Percentiles rank a stretch among this genome's conserved stretches.
Evolutionary conservation across 2,113 vertebrate genomes (phyloP).

Genomic region (Dipodomys ordii): DNA sequence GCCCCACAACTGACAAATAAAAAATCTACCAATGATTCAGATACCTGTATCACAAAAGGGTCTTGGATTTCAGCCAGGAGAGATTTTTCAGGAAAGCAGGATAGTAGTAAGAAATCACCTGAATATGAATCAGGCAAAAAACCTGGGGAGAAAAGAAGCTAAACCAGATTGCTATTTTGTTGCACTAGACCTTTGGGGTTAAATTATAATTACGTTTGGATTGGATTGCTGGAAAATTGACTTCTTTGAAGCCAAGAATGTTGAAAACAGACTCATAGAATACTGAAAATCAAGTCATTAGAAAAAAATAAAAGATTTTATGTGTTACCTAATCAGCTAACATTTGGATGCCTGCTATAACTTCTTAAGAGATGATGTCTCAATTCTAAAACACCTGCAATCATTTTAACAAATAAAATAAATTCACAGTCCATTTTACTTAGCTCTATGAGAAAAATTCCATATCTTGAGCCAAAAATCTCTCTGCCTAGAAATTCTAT

Average conservation of each 20-base stretch:
- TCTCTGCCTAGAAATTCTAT: conserved; percentile 8
- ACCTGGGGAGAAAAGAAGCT: neutral
- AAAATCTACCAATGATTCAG: neutral
- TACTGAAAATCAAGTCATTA: conserved; percentile 63
- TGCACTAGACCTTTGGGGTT: conserved; percentile 55
- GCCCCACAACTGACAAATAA: too few species aligned
- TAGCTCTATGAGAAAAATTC: conserved; percentile 6
- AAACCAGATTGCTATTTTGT: neutral
- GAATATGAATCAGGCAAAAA: conserved; percentile 48
- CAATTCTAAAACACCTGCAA: neutral
- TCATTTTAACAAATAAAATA: conserved; percentile 29
- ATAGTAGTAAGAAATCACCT: neutral
- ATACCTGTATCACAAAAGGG: neutral
- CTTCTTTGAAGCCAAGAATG: conserved; percentile 66
- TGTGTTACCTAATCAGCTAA: conserved; percentile 59
- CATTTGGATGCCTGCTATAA: conserved; percentile 9
- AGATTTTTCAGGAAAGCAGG: conserved; percentile 24
- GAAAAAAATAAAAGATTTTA: conserved; percentile 32
- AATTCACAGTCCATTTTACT: conserved; percentile 14
- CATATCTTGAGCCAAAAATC: conserved; percentile 6
- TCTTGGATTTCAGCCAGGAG: neutral
- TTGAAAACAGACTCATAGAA: conserved; percentile 74
- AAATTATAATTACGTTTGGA: conserved; percentile 72
- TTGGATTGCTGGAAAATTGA: conserved; percentile 63
- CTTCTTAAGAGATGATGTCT: conserved; percentile 13